Evolutionary conservation across 2,113 vertebrate species (phyloP).

Genomic region (Dasypus novemcinctus): DNA sequence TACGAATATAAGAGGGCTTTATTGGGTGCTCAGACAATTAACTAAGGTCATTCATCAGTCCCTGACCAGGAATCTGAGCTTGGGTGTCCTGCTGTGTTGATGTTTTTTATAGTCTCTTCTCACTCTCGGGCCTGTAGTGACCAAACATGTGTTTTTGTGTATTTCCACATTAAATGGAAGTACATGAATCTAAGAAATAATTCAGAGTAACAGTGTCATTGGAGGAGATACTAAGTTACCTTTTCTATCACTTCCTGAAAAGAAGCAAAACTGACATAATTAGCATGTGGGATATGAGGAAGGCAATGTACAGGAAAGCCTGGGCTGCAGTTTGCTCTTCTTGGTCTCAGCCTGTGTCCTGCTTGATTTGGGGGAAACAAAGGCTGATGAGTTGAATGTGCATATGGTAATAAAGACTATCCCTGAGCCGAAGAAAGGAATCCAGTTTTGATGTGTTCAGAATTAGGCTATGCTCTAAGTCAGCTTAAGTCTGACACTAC

Average conservation of each 20-base stretch:
- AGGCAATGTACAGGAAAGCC: background rate
- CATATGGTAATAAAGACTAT: background rate
- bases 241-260: background rate
- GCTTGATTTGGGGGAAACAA: background rate
- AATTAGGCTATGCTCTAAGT: background rate
- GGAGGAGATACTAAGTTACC: background rate
- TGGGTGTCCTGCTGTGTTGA: background rate
- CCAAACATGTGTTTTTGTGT: fast-evolving
- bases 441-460: background rate
- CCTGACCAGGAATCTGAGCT: background rate
- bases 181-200: background rate
- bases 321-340: background rate
- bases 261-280: background rate
- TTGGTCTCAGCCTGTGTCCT: too few relatives aligned
- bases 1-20: background rate
- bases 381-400: too few relatives aligned
- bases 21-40: background rate
- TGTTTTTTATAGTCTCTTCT: background rate
- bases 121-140: background rate
- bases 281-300: background rate
- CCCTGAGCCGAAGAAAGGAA: background rate
- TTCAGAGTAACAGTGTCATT: background rate
- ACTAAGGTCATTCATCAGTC: background rate
- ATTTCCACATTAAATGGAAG: background rate
- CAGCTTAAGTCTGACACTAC: background rate